Conservation (phyloP, 1,140 invertebrate genomes). For the Mya arenaria region DNA sequence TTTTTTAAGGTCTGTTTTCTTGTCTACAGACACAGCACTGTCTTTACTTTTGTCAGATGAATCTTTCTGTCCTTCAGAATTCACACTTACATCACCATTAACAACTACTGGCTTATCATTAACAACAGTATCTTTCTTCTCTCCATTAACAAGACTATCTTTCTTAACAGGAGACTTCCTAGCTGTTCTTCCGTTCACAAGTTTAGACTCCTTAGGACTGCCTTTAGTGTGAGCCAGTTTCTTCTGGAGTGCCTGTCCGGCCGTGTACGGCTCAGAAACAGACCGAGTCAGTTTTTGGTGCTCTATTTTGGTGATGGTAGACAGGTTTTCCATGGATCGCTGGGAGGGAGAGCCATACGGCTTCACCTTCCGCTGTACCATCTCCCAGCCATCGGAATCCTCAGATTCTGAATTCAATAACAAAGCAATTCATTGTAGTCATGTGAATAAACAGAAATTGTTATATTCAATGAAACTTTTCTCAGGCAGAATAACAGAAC, state of each 20-base stretch:
- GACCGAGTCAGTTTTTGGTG: slow-evolving; percentile 44
- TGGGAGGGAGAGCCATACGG: slow-evolving; percentile 77
- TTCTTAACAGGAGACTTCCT: background rate
- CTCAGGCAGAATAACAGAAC: too few species aligned
- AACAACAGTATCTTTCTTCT: background rate
- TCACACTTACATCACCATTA: background rate
- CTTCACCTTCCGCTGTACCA: slow-evolving; percentile 82
- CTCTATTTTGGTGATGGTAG: slow-evolving; percentile 13
- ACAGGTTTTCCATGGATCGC: slow-evolving; percentile 72
- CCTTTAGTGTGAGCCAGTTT: background rate
- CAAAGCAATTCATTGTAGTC: background rate
- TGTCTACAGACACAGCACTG: too few species aligned
- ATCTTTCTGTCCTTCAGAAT: background rate
- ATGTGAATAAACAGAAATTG: too few species aligned
- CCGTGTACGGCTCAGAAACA: background rate
- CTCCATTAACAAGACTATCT: background rate
- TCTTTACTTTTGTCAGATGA: too few species aligned
- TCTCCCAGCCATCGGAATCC: slow-evolving; percentile 84
- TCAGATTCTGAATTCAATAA: slow-evolving; percentile 28
- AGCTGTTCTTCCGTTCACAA: background rate
- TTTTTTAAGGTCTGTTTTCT: background rate
- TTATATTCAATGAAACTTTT: too few species aligned
- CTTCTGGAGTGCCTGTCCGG: background rate
- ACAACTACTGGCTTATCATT: background rate
- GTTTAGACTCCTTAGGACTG: background rate